phyloP scores from a whole-genome alignment of 2,888 invertebrate genomes.

The Caradrina clavipalpis region DNA sequence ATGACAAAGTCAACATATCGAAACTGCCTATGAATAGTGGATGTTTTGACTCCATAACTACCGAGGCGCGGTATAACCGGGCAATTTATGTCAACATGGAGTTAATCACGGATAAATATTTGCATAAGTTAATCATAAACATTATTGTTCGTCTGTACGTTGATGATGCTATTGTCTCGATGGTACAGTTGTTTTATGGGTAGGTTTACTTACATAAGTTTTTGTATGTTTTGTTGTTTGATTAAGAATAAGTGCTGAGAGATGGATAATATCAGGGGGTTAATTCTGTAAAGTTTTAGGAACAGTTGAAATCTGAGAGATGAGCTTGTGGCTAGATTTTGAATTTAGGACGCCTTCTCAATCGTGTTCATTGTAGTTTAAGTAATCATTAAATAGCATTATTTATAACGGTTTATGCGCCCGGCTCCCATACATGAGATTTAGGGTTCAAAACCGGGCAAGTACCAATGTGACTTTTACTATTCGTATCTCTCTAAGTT shows the following conservation, averaged over 20 bases:
- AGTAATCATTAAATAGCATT: too few species aligned
- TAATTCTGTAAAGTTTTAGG: too few species aligned
- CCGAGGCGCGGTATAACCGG: conserved; percentile 66
- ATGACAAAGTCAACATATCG: conserved; percentile 39
- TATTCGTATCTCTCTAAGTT: too few species aligned
- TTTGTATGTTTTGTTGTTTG: not conserved
- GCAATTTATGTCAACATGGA: conserved; percentile 74
- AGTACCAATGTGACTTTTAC: too few species aligned
- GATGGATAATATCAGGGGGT: too few species aligned
- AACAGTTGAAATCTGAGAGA: too few species aligned
- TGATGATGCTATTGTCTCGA: conserved; percentile 68
- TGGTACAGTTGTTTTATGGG: conserved; percentile 37
- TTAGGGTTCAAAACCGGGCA: too few species aligned
- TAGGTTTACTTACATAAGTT: conserved; percentile 9
- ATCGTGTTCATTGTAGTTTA: too few species aligned
- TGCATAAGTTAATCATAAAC: conserved; percentile 79
- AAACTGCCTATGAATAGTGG: conserved; percentile 51
- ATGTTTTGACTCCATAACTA: conserved; percentile 64
- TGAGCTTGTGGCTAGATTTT: too few species aligned
- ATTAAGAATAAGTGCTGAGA: not conserved
- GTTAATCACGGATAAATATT: conserved; percentile 81
- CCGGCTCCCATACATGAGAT: too few species aligned
- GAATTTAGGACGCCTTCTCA: too few species aligned
- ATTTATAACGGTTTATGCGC: too few species aligned
- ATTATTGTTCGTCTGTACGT: conserved; percentile 69